A percentile compares a stretch with the other conserved stretches of the same genome.
Conservation (phyloP, 2,888 invertebrate genomes). For the Aproaerema taeniolella region DNA sequence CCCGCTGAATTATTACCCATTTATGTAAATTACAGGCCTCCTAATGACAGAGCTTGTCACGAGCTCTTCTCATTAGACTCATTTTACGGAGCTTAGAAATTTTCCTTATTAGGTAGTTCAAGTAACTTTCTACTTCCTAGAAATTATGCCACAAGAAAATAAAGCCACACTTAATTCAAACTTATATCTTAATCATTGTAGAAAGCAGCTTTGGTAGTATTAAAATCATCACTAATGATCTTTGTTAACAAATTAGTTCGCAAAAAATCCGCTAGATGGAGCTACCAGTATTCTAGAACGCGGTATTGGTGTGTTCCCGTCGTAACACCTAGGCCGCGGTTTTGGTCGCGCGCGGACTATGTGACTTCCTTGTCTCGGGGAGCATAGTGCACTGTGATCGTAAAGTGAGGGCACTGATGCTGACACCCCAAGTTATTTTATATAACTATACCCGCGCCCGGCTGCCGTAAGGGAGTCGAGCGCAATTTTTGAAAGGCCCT, state of each 20-base stretch:
- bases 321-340: conserved; percentile 5
- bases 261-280: conserved; percentile 43
- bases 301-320: conserved; percentile 31
- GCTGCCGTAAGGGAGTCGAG: conserved; percentile 69
- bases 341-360: rapidly evolving
- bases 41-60: conserved; percentile 4
- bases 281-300: conserved; percentile 33
- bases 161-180: too few relatives aligned
- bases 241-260: too few relatives aligned
- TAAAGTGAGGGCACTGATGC: conserved; percentile 91
- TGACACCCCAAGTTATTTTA: conserved; percentile 80
- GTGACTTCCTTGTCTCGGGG: conserved; percentile 89
- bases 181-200: too few relatives aligned
- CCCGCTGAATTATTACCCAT: conserved; percentile 4
- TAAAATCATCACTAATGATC: too few relatives aligned
- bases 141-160: too few relatives aligned
- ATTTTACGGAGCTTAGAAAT: neutral
- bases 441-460: conserved; percentile 77
- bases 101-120: neutral
- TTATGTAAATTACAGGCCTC: conserved; percentile 5
- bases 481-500: conserved; percentile 88
- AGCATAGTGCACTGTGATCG: conserved; percentile 92
- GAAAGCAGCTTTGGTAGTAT: too few relatives aligned
- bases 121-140: too few relatives aligned
- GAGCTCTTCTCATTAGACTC: conserved; percentile 1